Conservation (phyloP, 2,888 invertebrate species). For the Thyatira batis region DNA sequence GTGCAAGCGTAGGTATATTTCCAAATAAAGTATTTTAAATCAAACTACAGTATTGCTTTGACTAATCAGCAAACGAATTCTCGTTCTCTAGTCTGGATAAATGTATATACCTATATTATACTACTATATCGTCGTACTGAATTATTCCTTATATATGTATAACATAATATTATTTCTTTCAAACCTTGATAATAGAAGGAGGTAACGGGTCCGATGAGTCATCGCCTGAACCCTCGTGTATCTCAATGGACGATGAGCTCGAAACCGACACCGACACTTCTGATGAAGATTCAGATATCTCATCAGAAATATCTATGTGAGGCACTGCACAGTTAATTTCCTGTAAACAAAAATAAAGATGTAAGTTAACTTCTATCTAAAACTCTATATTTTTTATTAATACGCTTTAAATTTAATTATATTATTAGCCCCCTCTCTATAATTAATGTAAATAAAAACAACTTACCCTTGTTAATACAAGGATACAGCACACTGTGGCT, state of each 20-base stretch:
- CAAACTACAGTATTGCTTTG: too few species aligned
- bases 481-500: constrained; percentile 52
- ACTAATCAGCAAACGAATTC: too few species aligned
- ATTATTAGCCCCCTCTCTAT: too few species aligned
- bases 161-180: not conserved
- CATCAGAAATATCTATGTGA: constrained; percentile 58
- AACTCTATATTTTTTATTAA: too few species aligned
- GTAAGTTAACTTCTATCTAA: too few species aligned
- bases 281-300: constrained; percentile 55
- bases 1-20: too few species aligned
- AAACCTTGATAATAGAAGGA: constrained; percentile 47
- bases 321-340: constrained; percentile 53
- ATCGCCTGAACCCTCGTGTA: constrained; percentile 72
- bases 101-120: too few species aligned
- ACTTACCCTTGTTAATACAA: constrained; percentile 54
- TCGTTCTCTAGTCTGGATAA: too few species aligned
- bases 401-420: constrained; percentile 4
- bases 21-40: too few species aligned
- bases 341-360: constrained; percentile 3
- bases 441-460: constrained; percentile 15
- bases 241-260: constrained; percentile 45
- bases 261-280: constrained; percentile 12
- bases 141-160: too few species aligned
- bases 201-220: constrained; percentile 60
- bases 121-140: too few species aligned